Evolutionary conservation across 2,888 invertebrate species (phyloP).

Genomic region (Lumbricus terrestris): DNA sequence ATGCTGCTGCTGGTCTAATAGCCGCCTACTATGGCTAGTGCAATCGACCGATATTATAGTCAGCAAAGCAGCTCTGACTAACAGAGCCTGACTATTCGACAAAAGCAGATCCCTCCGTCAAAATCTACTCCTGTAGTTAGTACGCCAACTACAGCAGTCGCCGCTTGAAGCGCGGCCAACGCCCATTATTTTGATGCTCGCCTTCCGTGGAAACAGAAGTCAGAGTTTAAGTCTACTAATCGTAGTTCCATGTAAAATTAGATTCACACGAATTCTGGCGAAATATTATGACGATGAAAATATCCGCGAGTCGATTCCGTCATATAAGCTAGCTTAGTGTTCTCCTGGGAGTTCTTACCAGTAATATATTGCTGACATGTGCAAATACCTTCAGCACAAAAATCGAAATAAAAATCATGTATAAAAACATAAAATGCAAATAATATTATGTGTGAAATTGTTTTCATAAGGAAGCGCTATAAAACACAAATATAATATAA

Average conservation of each 20-base stretch:
- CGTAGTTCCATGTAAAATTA: not conserved
- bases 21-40: not conserved
- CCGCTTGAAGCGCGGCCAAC: no score
- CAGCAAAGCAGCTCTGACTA: not conserved
- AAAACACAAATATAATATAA: no score
- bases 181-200: no score
- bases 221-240: not conserved
- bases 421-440: no score
- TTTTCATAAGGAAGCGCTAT: no score
- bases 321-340: not conserved
- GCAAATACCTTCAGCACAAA: not conserved
- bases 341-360: not conserved
- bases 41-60: not conserved
- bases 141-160: no score
- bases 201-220: not conserved
- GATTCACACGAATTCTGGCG: not conserved
- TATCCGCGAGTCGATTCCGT: not conserved
- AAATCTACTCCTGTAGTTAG: not conserved
- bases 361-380: not conserved
- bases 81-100: not conserved
- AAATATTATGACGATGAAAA: not conserved
- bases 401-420: not conserved
- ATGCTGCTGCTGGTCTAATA: not conserved
- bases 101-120: not conserved
- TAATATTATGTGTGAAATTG: no score